A percentile compares a stretch with the other conserved stretches of the same genome.
Evolutionary conservation across 2,113 vertebrate species (phyloP).

Genomic region (Tragelaphus imberbis): DNA sequence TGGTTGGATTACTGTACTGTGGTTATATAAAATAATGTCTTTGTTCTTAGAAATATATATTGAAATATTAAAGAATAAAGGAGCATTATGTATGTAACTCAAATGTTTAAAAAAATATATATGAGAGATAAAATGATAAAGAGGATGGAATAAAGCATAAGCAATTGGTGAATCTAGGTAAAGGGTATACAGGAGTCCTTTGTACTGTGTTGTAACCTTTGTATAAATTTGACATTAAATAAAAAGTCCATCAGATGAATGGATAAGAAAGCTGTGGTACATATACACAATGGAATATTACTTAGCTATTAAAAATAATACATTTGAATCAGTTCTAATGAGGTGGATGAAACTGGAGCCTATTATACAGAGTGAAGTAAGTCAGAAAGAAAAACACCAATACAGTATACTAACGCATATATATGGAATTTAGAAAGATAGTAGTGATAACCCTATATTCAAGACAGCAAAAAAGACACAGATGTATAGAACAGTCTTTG

Average conservation of each 20-base stretch:
- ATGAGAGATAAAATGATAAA: background rate
- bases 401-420: background rate
- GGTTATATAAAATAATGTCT: background rate
- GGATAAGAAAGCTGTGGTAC: background rate
- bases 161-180: background rate
- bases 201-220: background rate
- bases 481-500: background rate
- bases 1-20: background rate
- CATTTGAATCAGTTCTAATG: background rate
- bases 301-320: background rate
- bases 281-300: background rate
- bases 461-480: background rate
- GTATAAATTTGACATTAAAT: constrained; percentile 32
- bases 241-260: background rate
- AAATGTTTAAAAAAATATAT: background rate
- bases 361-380: background rate
- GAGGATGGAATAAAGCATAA: constrained; percentile 3
- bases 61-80: constrained; percentile 3
- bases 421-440: background rate
- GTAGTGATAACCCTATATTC: background rate
- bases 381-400: background rate
- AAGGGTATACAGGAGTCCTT: background rate
- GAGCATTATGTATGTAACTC: background rate
- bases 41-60: background rate
- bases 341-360: background rate